Evolutionary conservation across 2,888 invertebrate genomes (phyloP).

Genomic region (Laothoe populi): DNA sequence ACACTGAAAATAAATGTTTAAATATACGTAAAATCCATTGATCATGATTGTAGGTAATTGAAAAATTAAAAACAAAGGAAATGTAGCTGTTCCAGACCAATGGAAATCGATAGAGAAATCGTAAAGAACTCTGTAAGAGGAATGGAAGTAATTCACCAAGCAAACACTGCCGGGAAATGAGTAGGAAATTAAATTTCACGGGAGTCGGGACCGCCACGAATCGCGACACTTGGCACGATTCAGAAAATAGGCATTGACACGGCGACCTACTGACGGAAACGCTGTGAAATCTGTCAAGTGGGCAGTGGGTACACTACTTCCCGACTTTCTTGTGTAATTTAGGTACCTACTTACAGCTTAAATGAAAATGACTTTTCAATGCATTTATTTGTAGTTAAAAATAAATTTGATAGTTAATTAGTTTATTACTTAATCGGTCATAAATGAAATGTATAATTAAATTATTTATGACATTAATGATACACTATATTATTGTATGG

Average conservation of each 20-base stretch:
- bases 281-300: slow-evolving; percentile 18
- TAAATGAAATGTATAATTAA: too few relatives aligned
- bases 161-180: slow-evolving; percentile 59
- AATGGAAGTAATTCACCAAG: slow-evolving; percentile 38
- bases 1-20: background rate
- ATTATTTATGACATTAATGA: too few relatives aligned
- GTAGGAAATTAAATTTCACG: slow-evolving; percentile 66
- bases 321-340: background rate
- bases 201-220: slow-evolving; percentile 35
- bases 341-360: background rate
- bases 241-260: slow-evolving; percentile 41
- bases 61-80: slow-evolving; percentile 31
- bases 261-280: slow-evolving; percentile 28
- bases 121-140: slow-evolving; percentile 38
- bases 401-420: too few relatives aligned
- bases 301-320: slow-evolving; percentile 3
- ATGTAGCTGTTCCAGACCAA: slow-evolving; percentile 34
- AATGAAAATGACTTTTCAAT: too few relatives aligned
- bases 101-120: slow-evolving; percentile 47
- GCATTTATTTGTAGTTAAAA: too few relatives aligned
- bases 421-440: too few relatives aligned
- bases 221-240: slow-evolving; percentile 42
- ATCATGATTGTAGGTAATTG: slow-evolving; percentile 31
- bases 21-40: background rate
- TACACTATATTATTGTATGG: too few relatives aligned